Evolutionary conservation across 1,140 invertebrate genomes (phyloP), one percentile per base, ranked within the genome.

Genomic region (Orchesella cincta): DNA sequence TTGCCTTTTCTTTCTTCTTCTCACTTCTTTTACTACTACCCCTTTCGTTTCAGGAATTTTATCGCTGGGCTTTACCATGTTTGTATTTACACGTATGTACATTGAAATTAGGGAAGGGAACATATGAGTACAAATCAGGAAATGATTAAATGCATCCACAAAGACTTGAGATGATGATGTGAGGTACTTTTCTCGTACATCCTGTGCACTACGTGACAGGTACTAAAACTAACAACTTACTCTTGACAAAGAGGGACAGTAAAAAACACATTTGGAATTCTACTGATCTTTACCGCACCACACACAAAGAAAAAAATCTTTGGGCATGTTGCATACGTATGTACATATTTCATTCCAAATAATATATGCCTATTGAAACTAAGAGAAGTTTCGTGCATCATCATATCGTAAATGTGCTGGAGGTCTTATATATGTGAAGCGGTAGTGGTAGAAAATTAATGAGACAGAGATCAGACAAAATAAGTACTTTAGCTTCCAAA

Each of bases 251-350:
- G 62, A 67, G n/a, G n/a, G n/a, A n/a, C n/a, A n/a, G n/a, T n/a
- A n/a, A 67, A 31, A 67, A 67, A 67, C 33, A 67, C 62, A 67
- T 67, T 14, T 31, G 62, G 62, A 67, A 67, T 67, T 67, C n/a
- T 12, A 31, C 28, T 67, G 5, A 67, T 67, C 62, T 67, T 67
- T 67, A n/a, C 62, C 62, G 62, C 62, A 67, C 62, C 62, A 67
- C 62, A 67, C 62, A 67, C 62, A 67, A 67, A 31, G 62, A 67
- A 67, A 67, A 67, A 57, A 46, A 46, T 18, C 18, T 46, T 46
- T 46, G 39, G 39, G 39, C 20, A 46, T 20, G 39, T 20, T 46
- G 39, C 8, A 20, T 20, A 46, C 20, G 20, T 46, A n/a, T 46
- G 39, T 46, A 46, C 39, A 8, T 46, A 46, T 20, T 20, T 46